Evolutionary conservation across 2,888 invertebrate genomes (phyloP).

Genomic region (Agriopis aurantiaria): DNA sequence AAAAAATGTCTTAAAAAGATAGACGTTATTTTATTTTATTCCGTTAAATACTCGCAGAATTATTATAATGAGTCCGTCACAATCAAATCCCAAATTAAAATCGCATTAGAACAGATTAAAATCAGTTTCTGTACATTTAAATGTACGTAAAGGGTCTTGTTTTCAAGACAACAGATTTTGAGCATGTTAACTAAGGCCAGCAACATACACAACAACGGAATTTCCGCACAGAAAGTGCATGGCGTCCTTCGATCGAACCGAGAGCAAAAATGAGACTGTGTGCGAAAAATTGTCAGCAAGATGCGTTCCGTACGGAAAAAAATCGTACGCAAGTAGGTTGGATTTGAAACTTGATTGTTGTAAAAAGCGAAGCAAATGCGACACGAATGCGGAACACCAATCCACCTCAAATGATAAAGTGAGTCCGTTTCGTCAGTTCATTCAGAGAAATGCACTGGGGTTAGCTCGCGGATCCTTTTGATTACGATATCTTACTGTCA

Average conservation of each 20-base stretch:
- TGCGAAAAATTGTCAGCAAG: not conserved
- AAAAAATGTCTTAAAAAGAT: not conserved
- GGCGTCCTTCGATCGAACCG: not conserved
- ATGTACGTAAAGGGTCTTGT: not conserved
- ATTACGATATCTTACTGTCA: slow-evolving; percentile 98
- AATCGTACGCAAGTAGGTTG: not conserved
- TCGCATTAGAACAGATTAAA: slow-evolving; percentile 1
- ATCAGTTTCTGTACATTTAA: not conserved
- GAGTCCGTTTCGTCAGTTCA: slow-evolving; percentile 75
- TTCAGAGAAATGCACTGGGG: slow-evolving; percentile 98
- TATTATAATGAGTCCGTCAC: slow-evolving; percentile 8
- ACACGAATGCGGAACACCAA: slow-evolving; percentile 69
- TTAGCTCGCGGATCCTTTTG: slow-evolving; percentile 99
- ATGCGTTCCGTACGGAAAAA: not conserved
- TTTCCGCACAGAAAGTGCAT: not conserved
- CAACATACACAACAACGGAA: not conserved
- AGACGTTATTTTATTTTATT: not conserved
- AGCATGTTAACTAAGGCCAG: too few relatives aligned
- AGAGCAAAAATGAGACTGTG: not conserved
- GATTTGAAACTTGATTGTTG: slow-evolving; percentile 12
- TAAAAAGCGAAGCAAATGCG: slow-evolving; percentile 40
- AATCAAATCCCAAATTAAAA: slow-evolving; percentile 33
- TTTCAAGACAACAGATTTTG: not conserved
- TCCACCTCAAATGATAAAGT: slow-evolving; percentile 77
- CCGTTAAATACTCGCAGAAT: slow-evolving; percentile 24